phyloP scores from a whole-genome alignment of 2,797 vertebrate species.

The Babyrousa celebensis region DNA sequence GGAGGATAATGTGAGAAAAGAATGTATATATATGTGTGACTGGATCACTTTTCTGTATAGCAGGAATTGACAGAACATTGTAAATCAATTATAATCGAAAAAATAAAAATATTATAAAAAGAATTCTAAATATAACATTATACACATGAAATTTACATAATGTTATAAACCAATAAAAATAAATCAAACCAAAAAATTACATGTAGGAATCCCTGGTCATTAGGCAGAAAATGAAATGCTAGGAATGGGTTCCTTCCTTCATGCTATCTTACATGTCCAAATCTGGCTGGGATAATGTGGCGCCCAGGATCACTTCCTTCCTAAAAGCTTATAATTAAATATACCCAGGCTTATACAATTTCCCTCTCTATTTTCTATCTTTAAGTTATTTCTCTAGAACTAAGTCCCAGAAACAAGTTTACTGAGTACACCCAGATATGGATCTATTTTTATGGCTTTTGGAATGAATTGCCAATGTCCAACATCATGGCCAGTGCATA shows the following conservation, averaged over 20 bases:
- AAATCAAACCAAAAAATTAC: not conserved
- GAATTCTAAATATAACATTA: not conserved
- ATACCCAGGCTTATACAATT: not conserved
- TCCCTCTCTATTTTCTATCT: not conserved
- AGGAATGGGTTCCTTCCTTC: not conserved
- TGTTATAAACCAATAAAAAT: not conserved
- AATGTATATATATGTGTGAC: no score
- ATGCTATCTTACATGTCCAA: not conserved
- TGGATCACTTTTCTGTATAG: no score
- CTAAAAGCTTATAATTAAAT: not conserved
- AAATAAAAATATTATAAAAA: not conserved
- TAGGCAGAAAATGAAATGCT: not conserved
- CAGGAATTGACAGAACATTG: no score
- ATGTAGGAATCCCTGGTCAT: rapidly evolving
- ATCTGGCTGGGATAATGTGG: not conserved
- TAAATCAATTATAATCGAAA: no score
- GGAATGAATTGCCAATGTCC: not conserved
- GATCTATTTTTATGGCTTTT: not conserved
- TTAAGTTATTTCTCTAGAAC: not conserved
- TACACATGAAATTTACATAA: not conserved
- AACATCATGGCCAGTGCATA: not conserved
- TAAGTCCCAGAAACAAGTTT: not conserved
- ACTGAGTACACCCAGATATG: not conserved
- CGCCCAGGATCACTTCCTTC: not conserved
- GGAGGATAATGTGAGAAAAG: no score